Base-by-base conservation (phyloP, 2,888 invertebrate genomes). In the Tineola bisselliella region DNA sequence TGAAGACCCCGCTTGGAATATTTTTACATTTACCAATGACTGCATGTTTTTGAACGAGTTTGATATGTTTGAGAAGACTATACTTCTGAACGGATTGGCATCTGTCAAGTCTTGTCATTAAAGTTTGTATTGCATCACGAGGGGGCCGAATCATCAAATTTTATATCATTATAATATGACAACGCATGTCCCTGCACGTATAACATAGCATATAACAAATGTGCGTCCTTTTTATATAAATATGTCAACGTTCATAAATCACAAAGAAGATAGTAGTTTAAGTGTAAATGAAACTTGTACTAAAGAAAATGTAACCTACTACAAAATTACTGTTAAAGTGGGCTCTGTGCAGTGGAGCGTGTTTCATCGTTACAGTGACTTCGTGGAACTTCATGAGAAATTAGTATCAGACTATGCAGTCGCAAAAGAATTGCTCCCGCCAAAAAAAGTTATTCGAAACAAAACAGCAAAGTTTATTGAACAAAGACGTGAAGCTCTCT, bases 371-470 rank as follows among this genome's bases (percentile, higher is more conserved):
- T 98, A 96, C 84, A 95, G 91, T 74, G 96, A 97, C 70, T 98
- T 98, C 80, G 92, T 91, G 65, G 94, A 95, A 62, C 88, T 98
- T 12, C 95, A 98, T 76, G 93, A 94, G 61, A 91, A 91, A 72
- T 87, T 97, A n/a, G 92, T 94, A 0, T 76, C 88, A 2, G 93
- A 94, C 68, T 93, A 94, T 78, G 93, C 94, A 60, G 90, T 96
- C 3, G 91, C 93, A 8, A 95, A 93, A 74, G 95, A 94, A 69
- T 88, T 96, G 63, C 81, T 98, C 13, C 98, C 98, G 11, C 96
- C 96, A 0, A 98, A 99, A 79, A 97, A 97, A 84, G 89, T 96
- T 3, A 92, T 97, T 68, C 93, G 97, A 0, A 97, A 97, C 73
- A 94, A 94, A 77, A 94, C 94, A 65, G 94, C 95, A 0, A 88